Conservation (phyloP, 2,888 invertebrate species). For the Cephus pygmeus region DNA sequence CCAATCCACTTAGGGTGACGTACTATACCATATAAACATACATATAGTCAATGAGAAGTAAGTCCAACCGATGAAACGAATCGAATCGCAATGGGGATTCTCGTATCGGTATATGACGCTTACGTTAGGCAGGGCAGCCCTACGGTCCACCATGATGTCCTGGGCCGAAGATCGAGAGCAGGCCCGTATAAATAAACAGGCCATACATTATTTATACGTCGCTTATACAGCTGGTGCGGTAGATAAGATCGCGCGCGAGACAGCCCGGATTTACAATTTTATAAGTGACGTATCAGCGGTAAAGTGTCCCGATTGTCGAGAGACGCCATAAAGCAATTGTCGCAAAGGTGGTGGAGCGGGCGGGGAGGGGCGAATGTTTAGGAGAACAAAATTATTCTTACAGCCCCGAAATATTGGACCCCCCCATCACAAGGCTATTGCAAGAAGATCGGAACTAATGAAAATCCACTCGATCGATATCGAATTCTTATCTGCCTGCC, state of each 20-base stretch:
- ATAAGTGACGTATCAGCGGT: slow-evolving; percentile 7
- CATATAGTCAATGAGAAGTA: neutral
- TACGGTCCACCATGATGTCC: neutral
- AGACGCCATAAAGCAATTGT: neutral
- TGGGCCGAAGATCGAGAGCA: slow-evolving; percentile 1
- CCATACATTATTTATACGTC: slow-evolving; percentile 47
- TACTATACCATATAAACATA: neutral
- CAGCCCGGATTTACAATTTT: slow-evolving; percentile 2
- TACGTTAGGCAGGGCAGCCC: neutral
- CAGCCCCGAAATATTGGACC: neutral
- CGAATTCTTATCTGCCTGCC: neutral
- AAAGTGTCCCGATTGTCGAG: slow-evolving; percentile 4
- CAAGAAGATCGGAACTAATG: neutral
- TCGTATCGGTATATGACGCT: slow-evolving; percentile 3
- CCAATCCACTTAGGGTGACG: slow-evolving; percentile 5
- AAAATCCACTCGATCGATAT: neutral
- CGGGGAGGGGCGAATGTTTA: neutral
- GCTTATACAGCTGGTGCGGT: slow-evolving; percentile 26
- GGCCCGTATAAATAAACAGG: slow-evolving; percentile 41
- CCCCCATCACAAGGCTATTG: neutral
- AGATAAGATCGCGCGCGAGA: slow-evolving; percentile 3
- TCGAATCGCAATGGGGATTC: slow-evolving; percentile 18
- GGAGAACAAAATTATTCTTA: neutral
- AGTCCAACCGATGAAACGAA: slow-evolving; percentile 10
- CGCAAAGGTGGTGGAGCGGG: neutral